Evolutionary conservation across 2,113 vertebrate species (phyloP), one percentile per base, ranked within the genome.

Genomic region (Daphoenositta chrysoptera): DNA sequence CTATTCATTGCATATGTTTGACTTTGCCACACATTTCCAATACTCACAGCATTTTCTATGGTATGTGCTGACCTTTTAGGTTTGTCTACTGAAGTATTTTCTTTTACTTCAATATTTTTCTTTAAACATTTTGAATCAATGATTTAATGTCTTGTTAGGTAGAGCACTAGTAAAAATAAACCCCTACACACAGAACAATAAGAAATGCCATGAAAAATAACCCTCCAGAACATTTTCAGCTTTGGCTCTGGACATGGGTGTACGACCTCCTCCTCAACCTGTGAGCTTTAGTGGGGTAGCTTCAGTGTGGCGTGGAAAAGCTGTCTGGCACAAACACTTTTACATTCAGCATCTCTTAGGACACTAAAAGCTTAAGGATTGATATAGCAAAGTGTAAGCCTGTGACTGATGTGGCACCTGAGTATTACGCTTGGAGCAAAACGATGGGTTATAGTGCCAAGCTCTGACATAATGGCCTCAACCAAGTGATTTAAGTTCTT

Each of bases 21-120:
- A 94, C 79, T 96, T 86, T 80, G 78, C 58, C 58, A 90, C 66
- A 58, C 28, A 66, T 80, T 91, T 87, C 87, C 63, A 82, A 86
- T 47, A 93, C 78, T 93, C 82, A 70, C 27, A 94, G 64, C 47
- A 69, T n/a, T 91, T 97, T 91, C 70, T 87, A 42, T 80, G 75
- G 73, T 88, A 96, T 95, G 87, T 88, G 78, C 82, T 94, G 89
- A 96, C 90, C 87, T 95, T 94, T 93, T 64, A 90, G 44, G 58
- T 93, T 94, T 95, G 70, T 54, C 89, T 82, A 78, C 48, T 26
- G 26, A 45, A 92, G 53, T 89, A 89, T 86, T 92, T 94, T 86
- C 66, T 85, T 93, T 87, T 80, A 58, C 54, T 90, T 83, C 63
- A 73, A 28, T 93, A 88, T 77, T 88, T 90, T 93, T 72, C 89